Percentiles rank a stretch among this genome's conserved stretches.
Conservation (phyloP, 1,140 invertebrate species). For the Coenobita brevimanus region DNA sequence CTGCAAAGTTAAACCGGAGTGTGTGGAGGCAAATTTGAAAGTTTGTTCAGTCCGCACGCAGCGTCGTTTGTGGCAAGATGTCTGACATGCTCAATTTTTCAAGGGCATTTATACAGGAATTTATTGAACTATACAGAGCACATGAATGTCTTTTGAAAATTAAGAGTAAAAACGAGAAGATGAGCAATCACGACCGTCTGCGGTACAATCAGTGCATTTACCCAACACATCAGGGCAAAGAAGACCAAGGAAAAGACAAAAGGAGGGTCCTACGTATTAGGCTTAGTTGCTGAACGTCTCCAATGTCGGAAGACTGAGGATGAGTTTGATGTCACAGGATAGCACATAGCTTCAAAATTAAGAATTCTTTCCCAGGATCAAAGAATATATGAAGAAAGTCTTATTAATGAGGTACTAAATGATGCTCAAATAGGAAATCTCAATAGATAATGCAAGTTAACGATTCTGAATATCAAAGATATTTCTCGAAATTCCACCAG, state of each 20-base stretch:
- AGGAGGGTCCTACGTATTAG: neutral
- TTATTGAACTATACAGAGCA: no score
- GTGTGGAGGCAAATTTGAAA: no score
- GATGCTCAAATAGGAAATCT: conserved; percentile 13
- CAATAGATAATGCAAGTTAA: conserved; percentile 23
- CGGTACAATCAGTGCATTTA: neutral
- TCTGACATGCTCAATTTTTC: no score
- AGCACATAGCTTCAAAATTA: conserved; percentile 8
- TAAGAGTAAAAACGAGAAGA: neutral
- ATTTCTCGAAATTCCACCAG: neutral
- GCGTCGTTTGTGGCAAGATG: no score
- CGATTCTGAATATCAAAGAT: neutral
- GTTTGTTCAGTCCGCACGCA: no score
- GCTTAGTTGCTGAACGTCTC: neutral
- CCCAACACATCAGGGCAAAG: neutral
- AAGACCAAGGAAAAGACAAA: neutral
- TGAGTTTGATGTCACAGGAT: conserved; percentile 3
- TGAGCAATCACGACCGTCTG: neutral
- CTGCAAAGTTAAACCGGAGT: no score
- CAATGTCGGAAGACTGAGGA: neutral
- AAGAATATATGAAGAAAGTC: conserved; percentile 14
- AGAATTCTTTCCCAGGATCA: conserved; percentile 11
- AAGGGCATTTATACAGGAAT: no score
- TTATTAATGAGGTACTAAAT: conserved; percentile 5
- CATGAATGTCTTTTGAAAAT: no score